Evolutionary conservation across 2,888 invertebrate species (phyloP), one percentile per base, ranked within the genome.

Genomic region (Scaptomyza parva): DNA sequence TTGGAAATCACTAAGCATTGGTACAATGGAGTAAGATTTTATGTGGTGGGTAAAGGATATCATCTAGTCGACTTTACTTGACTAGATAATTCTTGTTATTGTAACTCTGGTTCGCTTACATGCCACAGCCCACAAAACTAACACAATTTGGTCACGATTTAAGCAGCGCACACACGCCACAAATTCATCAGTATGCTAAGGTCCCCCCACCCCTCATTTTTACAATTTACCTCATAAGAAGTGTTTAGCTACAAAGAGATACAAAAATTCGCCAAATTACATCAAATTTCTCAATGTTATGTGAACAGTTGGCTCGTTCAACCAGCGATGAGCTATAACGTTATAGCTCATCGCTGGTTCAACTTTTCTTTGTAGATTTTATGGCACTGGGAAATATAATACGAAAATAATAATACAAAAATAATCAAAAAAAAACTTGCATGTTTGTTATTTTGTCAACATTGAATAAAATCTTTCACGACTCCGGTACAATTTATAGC

Each of bases 161-260:
- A 35, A 71, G 79, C 76, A 53, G 60, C 84, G 77, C 80, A 80
- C 76, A 80, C 87, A 86, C 82, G 87, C 85, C 85, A 73, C 55
- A 73, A 86, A 82, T 82, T 82, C 82, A 86, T 82, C 88, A 88
- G 73, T 57, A 77, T 73, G 88, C 84, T 80, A 76, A 72, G 37
- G 45, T 35, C 50, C 45, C 43, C 28, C 0, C 33, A 33, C 12
- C 3, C 30, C 22, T 5, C 65, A 61, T 79, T 86, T 72, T 83
- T 71, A 69, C 86, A 82, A 82, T 88, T 88, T 88, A 87, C 88
- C 82, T 88, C 87, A 82, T 82, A 82, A 82, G 88, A 88, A 86
- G 85, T 81, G 87, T 82, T 82, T 88, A 88, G 74, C 88, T 63
- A 35, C 33, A 35, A 6, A 35, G 14, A 35, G 4, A n/a, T n/a